These are phyloP conservation scores for Acridotheres tristis DNA, from an alignment of 2,797 vertebrate species.

Conservation along the genomic window DNA sequence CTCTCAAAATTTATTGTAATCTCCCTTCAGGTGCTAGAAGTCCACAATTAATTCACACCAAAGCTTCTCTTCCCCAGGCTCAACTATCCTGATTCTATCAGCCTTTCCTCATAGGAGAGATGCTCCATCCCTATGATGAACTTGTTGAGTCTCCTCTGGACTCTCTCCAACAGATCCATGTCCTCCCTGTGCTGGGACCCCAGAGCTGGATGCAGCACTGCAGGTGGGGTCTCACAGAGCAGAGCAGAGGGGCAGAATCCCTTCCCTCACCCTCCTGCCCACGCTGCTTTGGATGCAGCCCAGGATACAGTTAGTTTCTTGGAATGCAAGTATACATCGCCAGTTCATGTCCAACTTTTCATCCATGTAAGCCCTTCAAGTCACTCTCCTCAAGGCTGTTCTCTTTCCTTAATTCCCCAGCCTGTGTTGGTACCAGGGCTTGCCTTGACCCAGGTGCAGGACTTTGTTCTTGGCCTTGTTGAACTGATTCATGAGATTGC, in stretches of 20 bases:
- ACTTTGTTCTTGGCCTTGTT: not conserved
- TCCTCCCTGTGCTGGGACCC: not conserved
- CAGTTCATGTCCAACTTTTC: not conserved
- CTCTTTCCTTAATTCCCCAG: not conserved
- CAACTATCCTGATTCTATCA: not conserved
- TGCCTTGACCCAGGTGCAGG: not conserved
- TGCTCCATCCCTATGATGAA: not conserved
- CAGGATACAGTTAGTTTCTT: not conserved
- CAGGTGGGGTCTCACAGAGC: not conserved
- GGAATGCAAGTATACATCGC: not conserved
- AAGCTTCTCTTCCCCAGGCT: not conserved
- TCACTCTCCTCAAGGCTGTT: not conserved
- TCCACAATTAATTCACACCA: not conserved
- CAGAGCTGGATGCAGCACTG: not conserved
- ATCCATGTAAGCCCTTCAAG: not conserved
- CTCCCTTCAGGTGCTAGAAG: not conserved
- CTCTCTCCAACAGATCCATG: accelerated
- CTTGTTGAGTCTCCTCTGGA: not conserved
- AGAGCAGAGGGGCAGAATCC: not conserved
- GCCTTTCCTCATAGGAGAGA: not conserved
- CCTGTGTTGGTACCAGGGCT: not conserved
- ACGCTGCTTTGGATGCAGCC: accelerated
- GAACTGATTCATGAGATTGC: not conserved
- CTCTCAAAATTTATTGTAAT: not conserved
- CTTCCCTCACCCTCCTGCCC: accelerated